Evolutionary conservation across 2,797 vertebrate species (phyloP).

Genomic region (Danionella dracula): DNA sequence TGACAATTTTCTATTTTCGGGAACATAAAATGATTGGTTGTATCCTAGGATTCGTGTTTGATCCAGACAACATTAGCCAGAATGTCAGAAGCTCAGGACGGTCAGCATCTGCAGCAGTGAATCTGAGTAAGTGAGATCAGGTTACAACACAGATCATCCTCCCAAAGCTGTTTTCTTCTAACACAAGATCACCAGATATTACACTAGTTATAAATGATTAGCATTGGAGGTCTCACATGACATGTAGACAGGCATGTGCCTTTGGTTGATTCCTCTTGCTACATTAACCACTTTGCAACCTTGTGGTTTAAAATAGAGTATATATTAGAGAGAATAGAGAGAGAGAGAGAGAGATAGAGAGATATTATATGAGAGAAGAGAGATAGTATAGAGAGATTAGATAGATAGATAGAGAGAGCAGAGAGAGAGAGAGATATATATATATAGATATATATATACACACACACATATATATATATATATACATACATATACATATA

Average conservation of each 20-base stretch:
- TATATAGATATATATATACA: too few relatives aligned
- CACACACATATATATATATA: too few relatives aligned
- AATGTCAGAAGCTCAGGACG: constrained; percentile 30
- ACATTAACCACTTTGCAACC: constrained; percentile 53
- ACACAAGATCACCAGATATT: constrained; percentile 69
- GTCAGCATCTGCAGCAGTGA: constrained; percentile 19
- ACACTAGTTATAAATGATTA: constrained; percentile 71
- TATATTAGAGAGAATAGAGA: too few relatives aligned
- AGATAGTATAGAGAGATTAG: too few relatives aligned
- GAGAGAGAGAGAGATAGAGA: too few relatives aligned
- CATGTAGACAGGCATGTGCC: constrained; percentile 55
- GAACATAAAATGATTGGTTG: too few relatives aligned
- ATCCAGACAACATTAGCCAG: neutral
- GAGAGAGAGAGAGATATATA: too few relatives aligned
- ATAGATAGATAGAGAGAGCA: too few relatives aligned
- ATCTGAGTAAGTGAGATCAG: constrained; percentile 63
- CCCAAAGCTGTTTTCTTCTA: constrained; percentile 68
- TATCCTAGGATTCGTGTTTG: too few relatives aligned
- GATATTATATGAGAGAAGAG: too few relatives aligned
- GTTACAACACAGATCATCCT: constrained; percentile 69
- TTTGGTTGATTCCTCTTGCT: constrained; percentile 61
- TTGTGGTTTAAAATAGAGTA: constrained; percentile 60
- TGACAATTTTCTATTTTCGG: too few relatives aligned
- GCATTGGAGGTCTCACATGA: constrained; percentile 75
- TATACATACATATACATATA: too few relatives aligned